Evolutionary conservation across 2,888 invertebrate genomes (phyloP).

Genomic region (Sphinx pinastri): DNA sequence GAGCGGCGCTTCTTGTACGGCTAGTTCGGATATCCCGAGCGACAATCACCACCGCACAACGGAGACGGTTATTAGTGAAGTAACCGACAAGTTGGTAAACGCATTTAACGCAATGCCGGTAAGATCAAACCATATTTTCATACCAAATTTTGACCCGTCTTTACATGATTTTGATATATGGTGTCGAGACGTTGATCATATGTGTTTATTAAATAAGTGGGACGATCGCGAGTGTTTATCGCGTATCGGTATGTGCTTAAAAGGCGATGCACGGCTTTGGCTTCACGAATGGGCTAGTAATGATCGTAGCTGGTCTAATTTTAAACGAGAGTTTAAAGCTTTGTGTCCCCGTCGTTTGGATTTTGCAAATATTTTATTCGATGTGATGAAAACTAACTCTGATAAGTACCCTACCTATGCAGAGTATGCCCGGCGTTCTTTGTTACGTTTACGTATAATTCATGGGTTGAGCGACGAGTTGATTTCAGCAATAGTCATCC

Average conservation of each 20-base stretch:
- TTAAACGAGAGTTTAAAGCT: slow-evolving; percentile 35
- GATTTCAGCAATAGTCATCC: no score
- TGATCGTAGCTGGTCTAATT: slow-evolving; percentile 38
- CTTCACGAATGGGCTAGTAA: slow-evolving; percentile 31
- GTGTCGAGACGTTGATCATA: slow-evolving; percentile 20
- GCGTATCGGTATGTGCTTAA: background rate
- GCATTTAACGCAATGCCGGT: no score
- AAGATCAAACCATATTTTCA: no score
- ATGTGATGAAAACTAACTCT: slow-evolving; percentile 33
- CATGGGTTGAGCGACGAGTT: no score
- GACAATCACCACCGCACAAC: no score
- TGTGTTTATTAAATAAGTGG: background rate
- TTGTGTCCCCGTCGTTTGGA: slow-evolving; percentile 36
- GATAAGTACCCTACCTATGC: slow-evolving; percentile 36
- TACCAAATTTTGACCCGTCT: no score
- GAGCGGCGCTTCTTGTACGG: no score
- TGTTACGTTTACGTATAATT: no score
- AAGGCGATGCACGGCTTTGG: background rate
- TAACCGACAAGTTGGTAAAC: no score
- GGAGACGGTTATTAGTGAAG: no score
- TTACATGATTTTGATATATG: slow-evolving; percentile 22
- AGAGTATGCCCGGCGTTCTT: background rate
- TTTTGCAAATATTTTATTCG: slow-evolving; percentile 34
- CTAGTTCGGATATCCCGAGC: no score
- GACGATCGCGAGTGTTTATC: background rate